These are phyloP conservation scores for Dendroctonus ponderosae DNA, from an alignment of 1,140 invertebrate genomes.

Conservation along the genomic window DNA sequence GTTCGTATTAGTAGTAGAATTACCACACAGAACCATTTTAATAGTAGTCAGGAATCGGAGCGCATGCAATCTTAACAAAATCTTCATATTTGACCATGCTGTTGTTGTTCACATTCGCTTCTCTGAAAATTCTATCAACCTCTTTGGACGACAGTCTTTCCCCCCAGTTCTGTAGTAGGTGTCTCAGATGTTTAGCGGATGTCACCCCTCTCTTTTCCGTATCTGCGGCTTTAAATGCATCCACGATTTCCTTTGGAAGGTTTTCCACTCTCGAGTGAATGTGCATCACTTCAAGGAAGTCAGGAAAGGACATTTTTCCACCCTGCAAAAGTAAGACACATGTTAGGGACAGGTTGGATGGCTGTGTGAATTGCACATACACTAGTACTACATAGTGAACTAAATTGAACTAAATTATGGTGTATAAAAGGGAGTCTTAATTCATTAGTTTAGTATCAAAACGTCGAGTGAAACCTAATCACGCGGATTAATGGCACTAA, in stretches of 20 bases:
- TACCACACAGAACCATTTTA: slow-evolving; percentile 47
- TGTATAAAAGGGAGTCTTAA: no score
- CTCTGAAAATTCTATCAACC: slow-evolving; percentile 91
- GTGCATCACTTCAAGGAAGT: slow-evolving; percentile 94
- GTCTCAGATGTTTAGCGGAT: slow-evolving; percentile 78
- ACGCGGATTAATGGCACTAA: no score
- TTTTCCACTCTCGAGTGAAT: slow-evolving; percentile 83
- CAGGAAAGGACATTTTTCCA: slow-evolving; percentile 92
- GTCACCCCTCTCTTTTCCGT: slow-evolving; percentile 71
- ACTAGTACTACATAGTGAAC: no score
- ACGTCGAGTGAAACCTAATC: no score
- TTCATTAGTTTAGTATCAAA: no score
- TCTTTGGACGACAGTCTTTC: slow-evolving; percentile 87
- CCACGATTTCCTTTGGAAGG: slow-evolving; percentile 82
- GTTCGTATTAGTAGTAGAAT: no score
- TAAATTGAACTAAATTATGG: no score
- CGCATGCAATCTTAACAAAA: slow-evolving; percentile 91
- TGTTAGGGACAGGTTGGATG: no score
- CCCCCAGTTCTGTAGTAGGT: slow-evolving; percentile 87
- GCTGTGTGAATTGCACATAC: no score
- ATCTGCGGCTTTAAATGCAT: slow-evolving; percentile 87
- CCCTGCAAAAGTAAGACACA: slow-evolving; percentile 52
- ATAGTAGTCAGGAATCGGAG: slow-evolving; percentile 93
- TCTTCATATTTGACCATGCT: slow-evolving; percentile 86
- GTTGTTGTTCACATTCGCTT: slow-evolving; percentile 82